Conservation (phyloP, 2,113 vertebrate species). For the Catagonus wagneri region DNA sequence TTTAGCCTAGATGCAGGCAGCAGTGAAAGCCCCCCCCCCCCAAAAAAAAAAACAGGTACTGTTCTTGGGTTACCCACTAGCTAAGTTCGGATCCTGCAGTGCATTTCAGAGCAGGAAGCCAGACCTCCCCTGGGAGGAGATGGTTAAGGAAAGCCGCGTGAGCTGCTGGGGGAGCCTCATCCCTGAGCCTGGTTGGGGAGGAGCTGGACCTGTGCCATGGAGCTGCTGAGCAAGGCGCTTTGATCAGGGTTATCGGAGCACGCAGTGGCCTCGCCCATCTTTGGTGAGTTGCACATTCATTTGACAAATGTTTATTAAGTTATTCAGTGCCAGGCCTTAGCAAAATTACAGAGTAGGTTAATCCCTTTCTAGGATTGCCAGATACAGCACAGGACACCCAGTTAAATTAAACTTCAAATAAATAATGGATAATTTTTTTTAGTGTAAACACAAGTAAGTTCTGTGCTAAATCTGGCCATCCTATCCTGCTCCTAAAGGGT, state of each 20-base stretch:
- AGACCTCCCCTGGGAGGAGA: not conserved
- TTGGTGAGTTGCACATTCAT: not conserved
- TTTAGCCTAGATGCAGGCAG: not conserved
- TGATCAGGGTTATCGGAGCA: not conserved
- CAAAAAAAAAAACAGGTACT: too few relatives aligned
- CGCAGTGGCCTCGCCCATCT: not conserved
- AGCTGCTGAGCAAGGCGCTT: not conserved
- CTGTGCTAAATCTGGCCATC: not conserved
- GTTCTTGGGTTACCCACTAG: not conserved
- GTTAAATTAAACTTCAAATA: not conserved
- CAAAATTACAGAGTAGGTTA: not conserved
- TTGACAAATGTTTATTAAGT: not conserved
- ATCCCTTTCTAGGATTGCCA: not conserved
- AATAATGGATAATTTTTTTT: not conserved
- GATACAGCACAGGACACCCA: not conserved
- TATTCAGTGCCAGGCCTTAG: not conserved
- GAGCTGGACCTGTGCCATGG: not conserved
- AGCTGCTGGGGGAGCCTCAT: not conserved
- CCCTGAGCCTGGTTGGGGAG: not conserved
- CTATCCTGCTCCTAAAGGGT: not conserved
- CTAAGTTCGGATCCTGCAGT: not conserved
- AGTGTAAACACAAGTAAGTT: not conserved
- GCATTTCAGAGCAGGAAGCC: not conserved
- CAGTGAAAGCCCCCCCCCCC: not conserved
- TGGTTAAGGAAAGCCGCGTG: fast-evolving